A percentile compares a stretch with the other conserved stretches of the same genome.
Conservation (phyloP, 2,888 invertebrate genomes). For the Apeira syringaria region DNA sequence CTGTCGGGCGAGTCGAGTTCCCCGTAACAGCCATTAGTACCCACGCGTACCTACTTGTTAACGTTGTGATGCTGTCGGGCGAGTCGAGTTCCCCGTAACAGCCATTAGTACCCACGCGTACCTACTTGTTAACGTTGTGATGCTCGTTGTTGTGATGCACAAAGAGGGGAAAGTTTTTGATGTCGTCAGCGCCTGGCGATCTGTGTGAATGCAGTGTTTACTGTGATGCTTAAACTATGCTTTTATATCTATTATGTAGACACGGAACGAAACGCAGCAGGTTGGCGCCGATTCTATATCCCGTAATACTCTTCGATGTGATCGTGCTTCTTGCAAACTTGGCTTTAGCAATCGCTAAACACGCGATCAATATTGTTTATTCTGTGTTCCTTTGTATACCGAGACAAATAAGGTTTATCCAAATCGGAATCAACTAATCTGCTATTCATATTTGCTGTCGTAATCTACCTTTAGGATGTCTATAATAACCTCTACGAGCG, state of each 20-base stretch:
- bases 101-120: conserved; percentile 25
- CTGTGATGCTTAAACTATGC: conserved; percentile 32
- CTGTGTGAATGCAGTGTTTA: conserved; percentile 35
- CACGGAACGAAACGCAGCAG: conserved; percentile 36
- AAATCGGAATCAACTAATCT: conserved; percentile 15
- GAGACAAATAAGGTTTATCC: conserved; percentile 16
- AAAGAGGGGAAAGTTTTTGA: conserved; percentile 39
- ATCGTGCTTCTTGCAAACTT: neutral
- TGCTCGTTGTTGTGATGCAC: conserved; percentile 37
- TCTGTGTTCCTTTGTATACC: conserved; percentile 9
- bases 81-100: too few species aligned
- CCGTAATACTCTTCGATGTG: neutral
- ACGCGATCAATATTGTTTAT: neutral
- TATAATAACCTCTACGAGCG: conserved; percentile 57
- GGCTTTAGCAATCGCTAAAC: too few species aligned
- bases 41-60: conserved; percentile 35
- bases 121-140: conserved; percentile 42
- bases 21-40: too few species aligned
- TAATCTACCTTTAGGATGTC: conserved; percentile 36
- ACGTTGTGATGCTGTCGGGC: conserved; percentile 40
- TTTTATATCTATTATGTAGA: conserved; percentile 29
- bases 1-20: too few species aligned
- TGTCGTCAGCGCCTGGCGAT: conserved; percentile 35
- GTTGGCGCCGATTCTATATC: conserved; percentile 21
- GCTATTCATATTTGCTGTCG: conserved; percentile 27